phyloP scores from a whole-genome alignment of 2,113 vertebrate species.

The Lucifuga dentata region DNA sequence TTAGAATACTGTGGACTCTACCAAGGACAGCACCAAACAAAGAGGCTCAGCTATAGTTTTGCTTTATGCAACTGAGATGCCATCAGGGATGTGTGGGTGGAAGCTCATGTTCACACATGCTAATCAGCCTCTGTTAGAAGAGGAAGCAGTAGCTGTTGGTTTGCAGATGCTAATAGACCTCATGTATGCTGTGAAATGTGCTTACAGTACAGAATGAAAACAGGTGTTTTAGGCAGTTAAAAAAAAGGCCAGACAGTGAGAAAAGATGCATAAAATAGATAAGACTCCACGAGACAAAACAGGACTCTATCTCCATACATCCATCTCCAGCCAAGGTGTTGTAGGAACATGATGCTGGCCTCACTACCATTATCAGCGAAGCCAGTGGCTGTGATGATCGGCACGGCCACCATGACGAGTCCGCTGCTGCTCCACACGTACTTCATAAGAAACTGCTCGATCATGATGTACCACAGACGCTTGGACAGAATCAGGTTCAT shows the following conservation, averaged over 20 bases:
- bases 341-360: too few relatives aligned
- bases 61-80: constrained; percentile 24
- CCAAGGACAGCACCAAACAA: constrained; percentile 3
- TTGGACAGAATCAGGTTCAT: constrained; percentile 98
- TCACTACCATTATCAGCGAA: constrained; percentile 93
- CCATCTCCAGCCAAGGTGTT: too few relatives aligned
- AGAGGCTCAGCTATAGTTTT: neutral
- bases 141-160: constrained; percentile 16
- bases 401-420: constrained; percentile 97
- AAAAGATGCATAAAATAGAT: too few relatives aligned
- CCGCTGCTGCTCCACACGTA: constrained; percentile 97
- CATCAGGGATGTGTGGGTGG: constrained; percentile 31
- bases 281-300: too few relatives aligned
- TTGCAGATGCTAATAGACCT: constrained; percentile 9
- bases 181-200: neutral
- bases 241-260: too few relatives aligned
- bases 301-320: too few relatives aligned
- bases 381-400: constrained; percentile 97
- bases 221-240: too few relatives aligned
- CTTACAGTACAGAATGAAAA: neutral
- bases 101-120: constrained; percentile 28
- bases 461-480: constrained; percentile 98
- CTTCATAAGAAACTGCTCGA: constrained; percentile 99
- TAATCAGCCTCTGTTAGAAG: constrained; percentile 22
- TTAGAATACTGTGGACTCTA: neutral